A percentile compares a stretch with the other conserved stretches of the same genome.
Conservation (phyloP, 2,113 vertebrate genomes). For the Otus sunia region DNA sequence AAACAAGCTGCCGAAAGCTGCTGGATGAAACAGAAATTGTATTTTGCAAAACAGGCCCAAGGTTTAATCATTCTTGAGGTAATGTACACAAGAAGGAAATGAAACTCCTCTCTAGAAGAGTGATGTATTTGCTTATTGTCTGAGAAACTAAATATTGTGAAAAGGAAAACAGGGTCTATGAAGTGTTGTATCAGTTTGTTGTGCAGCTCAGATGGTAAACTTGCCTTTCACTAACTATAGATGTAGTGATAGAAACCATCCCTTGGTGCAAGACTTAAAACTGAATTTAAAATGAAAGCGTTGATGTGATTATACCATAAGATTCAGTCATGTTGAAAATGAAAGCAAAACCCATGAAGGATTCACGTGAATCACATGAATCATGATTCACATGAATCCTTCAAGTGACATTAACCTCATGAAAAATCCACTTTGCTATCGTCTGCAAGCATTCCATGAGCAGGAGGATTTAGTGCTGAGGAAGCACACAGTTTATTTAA, state of each 20-base stretch:
- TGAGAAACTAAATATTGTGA: neutral
- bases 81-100: neutral
- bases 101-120: neutral
- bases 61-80: neutral
- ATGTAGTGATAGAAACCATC: neutral
- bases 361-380: neutral
- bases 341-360: conserved; percentile 17
- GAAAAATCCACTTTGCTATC: neutral
- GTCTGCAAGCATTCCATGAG: neutral
- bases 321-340: neutral
- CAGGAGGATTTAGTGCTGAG: neutral
- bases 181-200: neutral
- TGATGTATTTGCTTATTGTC: neutral
- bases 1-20: neutral
- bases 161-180: neutral
- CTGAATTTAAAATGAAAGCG: neutral
- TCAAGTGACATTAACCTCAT: neutral
- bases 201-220: neutral
- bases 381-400: conserved; percentile 1
- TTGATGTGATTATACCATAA: neutral
- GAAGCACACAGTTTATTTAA: conserved; percentile 4
- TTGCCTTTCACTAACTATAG: neutral
- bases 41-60: neutral
- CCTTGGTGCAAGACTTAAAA: neutral
- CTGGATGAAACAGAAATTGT: neutral